Evolutionary conservation across 2,113 vertebrate genomes (phyloP).

Genomic region (Alethe diademata): DNA sequence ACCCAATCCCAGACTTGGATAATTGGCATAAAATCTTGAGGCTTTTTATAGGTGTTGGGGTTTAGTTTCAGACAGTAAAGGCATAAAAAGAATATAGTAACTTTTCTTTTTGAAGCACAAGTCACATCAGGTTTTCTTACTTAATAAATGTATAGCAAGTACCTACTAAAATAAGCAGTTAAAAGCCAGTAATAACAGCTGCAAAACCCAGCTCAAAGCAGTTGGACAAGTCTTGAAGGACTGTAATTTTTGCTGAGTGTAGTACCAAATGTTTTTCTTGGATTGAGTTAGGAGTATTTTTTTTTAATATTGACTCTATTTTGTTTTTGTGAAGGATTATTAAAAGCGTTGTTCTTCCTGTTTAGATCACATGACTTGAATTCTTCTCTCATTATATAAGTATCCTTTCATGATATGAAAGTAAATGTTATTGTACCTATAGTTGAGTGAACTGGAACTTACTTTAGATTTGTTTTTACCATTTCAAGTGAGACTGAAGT

Average conservation of each 20-base stretch:
- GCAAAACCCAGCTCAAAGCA: background rate
- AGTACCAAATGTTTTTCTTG: background rate
- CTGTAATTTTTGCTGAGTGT: background rate
- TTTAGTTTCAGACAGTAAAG: slow-evolving; percentile 15
- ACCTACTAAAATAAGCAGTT: background rate
- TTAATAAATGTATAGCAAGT: background rate
- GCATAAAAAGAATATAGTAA: background rate
- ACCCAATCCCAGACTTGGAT: background rate
- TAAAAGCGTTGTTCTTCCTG: background rate
- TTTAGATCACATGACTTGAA: background rate
- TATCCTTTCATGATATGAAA: background rate
- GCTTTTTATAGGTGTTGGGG: background rate
- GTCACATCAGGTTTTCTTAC: background rate
- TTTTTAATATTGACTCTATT: background rate
- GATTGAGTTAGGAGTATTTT: background rate
- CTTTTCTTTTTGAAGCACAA: background rate
- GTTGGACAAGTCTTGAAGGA: background rate
- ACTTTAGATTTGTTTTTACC: background rate
- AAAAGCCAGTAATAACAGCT: slow-evolving; percentile 7
- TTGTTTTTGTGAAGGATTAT: background rate
- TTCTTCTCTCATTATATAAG: background rate
- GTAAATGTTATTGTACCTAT: background rate
- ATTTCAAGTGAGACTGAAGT: background rate
- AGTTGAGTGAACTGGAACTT: background rate
- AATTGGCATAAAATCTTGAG: slow-evolving; percentile 1